These are phyloP conservation scores for Kryptolebias ocellatus DNA, from an alignment of 2,797 vertebrate species.

Conservation along the genomic window DNA sequence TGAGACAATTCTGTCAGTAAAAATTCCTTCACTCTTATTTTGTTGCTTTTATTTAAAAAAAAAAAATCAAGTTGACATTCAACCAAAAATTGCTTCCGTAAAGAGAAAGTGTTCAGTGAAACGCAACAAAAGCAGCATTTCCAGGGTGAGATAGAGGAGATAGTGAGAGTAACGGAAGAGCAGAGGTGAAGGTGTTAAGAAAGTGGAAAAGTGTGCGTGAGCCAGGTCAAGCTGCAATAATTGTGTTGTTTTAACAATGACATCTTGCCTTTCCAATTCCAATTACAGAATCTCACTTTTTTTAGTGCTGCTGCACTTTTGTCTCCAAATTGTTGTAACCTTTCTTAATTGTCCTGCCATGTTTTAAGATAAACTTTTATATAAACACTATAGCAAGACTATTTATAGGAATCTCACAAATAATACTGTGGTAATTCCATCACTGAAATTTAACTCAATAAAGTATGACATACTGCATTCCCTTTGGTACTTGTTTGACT, in stretches of 20 bases:
- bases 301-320: neutral
- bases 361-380: neutral
- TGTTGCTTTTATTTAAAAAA: neutral
- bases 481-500: too few species aligned
- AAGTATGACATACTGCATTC: too few species aligned
- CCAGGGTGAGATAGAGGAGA: slow-evolving; percentile 5
- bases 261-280: slow-evolving; percentile 43
- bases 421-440: too few species aligned
- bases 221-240: slow-evolving; percentile 23
- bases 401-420: too few species aligned
- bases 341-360: slow-evolving; percentile 10
- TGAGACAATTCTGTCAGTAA: neutral
- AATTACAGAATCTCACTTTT: slow-evolving; percentile 39
- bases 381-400: neutral
- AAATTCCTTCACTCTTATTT: too few species aligned
- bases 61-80: neutral
- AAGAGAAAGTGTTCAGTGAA: neutral
- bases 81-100: neutral
- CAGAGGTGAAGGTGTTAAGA: slow-evolving; percentile 4
- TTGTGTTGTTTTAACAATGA: slow-evolving; percentile 17
- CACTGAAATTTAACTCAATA: too few species aligned
- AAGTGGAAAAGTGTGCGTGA: slow-evolving; percentile 12
- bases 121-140: neutral
- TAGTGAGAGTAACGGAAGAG: slow-evolving; percentile 7
- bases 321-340: slow-evolving; percentile 19